Evolutionary conservation across 2,113 vertebrate genomes (phyloP).

Genomic region (Leptobrachium ailaonicum): DNA sequence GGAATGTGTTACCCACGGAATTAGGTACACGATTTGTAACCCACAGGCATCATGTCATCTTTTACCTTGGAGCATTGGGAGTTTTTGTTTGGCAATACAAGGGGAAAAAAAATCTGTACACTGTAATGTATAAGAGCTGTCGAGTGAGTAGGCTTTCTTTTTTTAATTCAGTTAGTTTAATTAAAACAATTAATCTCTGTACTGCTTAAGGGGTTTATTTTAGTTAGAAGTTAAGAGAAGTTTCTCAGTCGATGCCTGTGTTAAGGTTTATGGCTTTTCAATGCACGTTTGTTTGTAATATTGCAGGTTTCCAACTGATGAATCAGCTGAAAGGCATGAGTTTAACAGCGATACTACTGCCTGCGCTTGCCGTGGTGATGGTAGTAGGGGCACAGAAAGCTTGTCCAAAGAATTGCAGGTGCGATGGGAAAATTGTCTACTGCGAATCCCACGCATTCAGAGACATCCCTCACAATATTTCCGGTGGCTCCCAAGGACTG

Average conservation of each 20-base stretch:
- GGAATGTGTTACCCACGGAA: background rate
- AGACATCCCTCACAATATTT: conserved; percentile 92
- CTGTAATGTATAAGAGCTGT: background rate
- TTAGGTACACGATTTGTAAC: too few relatives aligned
- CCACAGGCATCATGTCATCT: too few relatives aligned
- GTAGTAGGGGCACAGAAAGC: conserved; percentile 82
- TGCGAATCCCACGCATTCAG: conserved; percentile 93
- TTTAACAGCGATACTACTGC: conserved; percentile 77
- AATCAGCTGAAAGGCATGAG: conserved; percentile 77
- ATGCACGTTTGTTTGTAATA: conserved; percentile 55
- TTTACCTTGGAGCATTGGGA: background rate
- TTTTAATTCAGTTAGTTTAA: conserved; percentile 30
- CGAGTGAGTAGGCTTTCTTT: background rate
- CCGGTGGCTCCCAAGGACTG: conserved; percentile 89
- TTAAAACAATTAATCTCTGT: conserved; percentile 19
- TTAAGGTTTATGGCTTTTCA: conserved; percentile 49
- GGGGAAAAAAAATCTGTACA: background rate
- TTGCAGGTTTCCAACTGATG: conserved; percentile 70
- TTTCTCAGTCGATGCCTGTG: conserved; percentile 6
- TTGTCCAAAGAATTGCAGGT: conserved; percentile 91
- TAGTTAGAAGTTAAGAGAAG: background rate
- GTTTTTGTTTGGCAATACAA: background rate
- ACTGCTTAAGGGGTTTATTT: background rate
- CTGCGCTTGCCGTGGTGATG: conserved; percentile 73
- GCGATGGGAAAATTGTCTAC: conserved; percentile 97